Conservation (phyloP, 2,797 vertebrate genomes). For the Tokudaia tokunoshimensis region DNA sequence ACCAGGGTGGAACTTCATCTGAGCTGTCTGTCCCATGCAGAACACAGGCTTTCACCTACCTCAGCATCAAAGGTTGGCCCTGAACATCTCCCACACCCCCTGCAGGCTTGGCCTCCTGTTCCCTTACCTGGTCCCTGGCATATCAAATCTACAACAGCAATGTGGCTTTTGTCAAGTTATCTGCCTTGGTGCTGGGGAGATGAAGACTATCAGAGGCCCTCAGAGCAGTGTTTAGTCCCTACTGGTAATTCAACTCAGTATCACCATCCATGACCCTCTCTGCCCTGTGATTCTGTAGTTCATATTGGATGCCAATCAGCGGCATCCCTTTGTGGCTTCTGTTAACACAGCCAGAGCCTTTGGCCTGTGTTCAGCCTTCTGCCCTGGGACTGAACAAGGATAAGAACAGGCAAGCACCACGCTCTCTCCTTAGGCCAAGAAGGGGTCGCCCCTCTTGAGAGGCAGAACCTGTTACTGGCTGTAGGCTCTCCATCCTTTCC, state of each 20-base stretch:
- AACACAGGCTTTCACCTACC: neutral
- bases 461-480: accelerated
- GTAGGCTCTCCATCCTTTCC: neutral
- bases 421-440: neutral
- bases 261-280: neutral
- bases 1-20: neutral
- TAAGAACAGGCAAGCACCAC: accelerated
- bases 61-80: neutral
- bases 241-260: neutral
- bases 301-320: conserved; percentile 42
- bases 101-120: neutral
- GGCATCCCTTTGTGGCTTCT: conserved; percentile 62
- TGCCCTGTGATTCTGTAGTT: conserved; percentile 40
- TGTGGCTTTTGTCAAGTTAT: neutral
- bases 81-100: neutral
- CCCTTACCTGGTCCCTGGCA: neutral
- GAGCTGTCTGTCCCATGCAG: neutral
- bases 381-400: neutral
- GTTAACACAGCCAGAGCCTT: conserved; percentile 48
- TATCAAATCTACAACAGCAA: neutral
- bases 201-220: too few relatives aligned
- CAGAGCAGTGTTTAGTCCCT: neutral
- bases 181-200: neutral
- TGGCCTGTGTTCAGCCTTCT: conserved; percentile 62
- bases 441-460: neutral